Evolutionary conservation across 2,797 vertebrate species (phyloP), one percentile per base, ranked within the genome.

Genomic region (Austrolebias charrua): DNA sequence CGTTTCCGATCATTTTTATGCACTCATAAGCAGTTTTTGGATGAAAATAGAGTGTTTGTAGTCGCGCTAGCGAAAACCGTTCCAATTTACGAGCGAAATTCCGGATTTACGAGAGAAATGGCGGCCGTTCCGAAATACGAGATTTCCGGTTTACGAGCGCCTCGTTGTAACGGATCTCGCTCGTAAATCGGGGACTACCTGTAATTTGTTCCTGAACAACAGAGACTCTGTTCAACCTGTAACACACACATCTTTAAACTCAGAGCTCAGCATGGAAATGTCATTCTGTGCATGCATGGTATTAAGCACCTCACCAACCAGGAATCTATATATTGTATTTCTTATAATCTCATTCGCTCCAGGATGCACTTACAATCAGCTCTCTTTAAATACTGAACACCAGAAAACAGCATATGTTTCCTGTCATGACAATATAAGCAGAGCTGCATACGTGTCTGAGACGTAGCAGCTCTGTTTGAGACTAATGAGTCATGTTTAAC

Each of bases 391-490:
- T 13, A 51, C 18, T 16, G 46, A 55, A 46, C 73, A 65, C 47
- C 12, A 1, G 55, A 73, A 40, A 55, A 50, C 29, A 7, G 24
- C 4, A 60, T 38, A 61, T 67, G 28, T 43, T 45, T 16, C 14
- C 51, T 63, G 45, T 70, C 56, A 63, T 60, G 20, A 72, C n/a
- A 53, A 24, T 12, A 59, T 46, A 35, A 73, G 63, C 55, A 51
- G 14, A 40, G 8, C 51, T 46, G 19, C 47, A n/a, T n/a, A 13
- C 7, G 52, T n/a, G 45, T 60, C 63, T 60, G 44, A 66, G 55
- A 54, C 63, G 52, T 31, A 40, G 35, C 53, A 44, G 38, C 24
- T 56, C 45, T 54, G 15, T 54, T 59, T 62, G 38, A 33, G 16
- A 62, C 56, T 73, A 56, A 71, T 55, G 0, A 55, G 19, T 20